Conservation (phyloP, 2,113 vertebrate species). For the Regulus satrapa region DNA sequence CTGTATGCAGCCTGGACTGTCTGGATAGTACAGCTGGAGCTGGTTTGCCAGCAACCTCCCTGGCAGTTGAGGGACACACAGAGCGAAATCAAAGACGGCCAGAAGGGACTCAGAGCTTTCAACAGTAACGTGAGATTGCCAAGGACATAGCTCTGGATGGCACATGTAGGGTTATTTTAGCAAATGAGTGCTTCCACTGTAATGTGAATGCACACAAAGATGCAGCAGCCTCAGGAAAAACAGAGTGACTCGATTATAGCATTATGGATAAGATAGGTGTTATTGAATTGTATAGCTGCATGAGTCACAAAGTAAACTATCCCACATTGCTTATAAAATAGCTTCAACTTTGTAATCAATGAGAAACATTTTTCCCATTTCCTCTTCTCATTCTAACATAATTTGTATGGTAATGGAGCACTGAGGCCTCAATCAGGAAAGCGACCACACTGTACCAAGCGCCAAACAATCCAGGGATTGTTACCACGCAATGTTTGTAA, state of each 20-base stretch:
- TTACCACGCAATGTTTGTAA: not conserved
- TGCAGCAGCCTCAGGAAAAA: not conserved
- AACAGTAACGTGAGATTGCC: not conserved
- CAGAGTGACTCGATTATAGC: rapidly evolving
- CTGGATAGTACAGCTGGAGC: not conserved
- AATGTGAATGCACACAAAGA: not conserved
- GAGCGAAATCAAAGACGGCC: not conserved
- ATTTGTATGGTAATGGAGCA: not conserved
- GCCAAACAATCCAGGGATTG: not conserved
- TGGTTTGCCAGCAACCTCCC: not conserved
- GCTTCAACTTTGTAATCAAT: not conserved
- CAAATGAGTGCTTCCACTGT: not conserved
- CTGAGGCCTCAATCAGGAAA: not conserved
- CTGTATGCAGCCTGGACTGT: not conserved
- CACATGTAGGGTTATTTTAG: conserved; percentile 25
- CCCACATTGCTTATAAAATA: not conserved
- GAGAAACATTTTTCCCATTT: not conserved
- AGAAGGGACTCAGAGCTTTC: not conserved
- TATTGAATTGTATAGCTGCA: not conserved
- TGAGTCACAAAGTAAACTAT: not conserved
- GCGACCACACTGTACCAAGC: not conserved
- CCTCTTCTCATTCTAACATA: not conserved
- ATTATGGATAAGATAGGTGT: not conserved
- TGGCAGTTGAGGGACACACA: not conserved
- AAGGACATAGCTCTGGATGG: conserved; percentile 31